These are phyloP conservation scores for Pollenia amentaria DNA, from an alignment of 2,888 invertebrate genomes.

Conservation along the genomic window DNA sequence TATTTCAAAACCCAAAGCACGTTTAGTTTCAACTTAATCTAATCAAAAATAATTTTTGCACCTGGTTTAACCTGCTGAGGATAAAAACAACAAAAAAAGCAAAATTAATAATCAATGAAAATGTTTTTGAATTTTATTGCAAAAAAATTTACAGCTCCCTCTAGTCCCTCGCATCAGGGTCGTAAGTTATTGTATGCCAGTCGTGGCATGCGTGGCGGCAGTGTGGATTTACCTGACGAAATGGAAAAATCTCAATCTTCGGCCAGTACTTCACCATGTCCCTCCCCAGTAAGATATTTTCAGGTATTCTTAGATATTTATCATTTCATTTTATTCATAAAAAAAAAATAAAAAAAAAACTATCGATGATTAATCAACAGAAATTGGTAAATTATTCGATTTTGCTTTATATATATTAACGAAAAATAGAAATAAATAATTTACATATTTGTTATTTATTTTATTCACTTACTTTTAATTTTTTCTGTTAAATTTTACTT, in stretches of 20 bases:
- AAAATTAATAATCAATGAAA: conserved; percentile 25
- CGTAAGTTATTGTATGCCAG: conserved; percentile 90
- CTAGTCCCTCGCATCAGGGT: conserved; percentile 95
- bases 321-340: not conserved
- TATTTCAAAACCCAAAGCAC: conserved; percentile 55
- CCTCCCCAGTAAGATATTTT: conserved; percentile 90
- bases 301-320: conserved; percentile 80
- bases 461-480: not conserved
- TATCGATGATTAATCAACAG: not conserved
- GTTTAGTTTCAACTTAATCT: conserved; percentile 48
- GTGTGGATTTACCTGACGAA: conserved; percentile 96
- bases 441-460: not conserved
- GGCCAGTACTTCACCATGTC: conserved; percentile 96
- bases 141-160: conserved; percentile 89
- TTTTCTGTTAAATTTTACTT: conserved; percentile 27
- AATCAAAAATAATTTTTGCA: conserved; percentile 38
- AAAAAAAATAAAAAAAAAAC: not conserved
- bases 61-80: not conserved
- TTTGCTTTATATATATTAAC: not conserved
- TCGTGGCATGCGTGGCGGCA: conserved; percentile 94
- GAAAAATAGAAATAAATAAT: not conserved
- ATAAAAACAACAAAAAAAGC: not conserved
- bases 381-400: conserved; percentile 13
- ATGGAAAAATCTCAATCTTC: conserved; percentile 96
- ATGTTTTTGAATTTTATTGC: conserved; percentile 40